A percentile compares a stretch with the other conserved stretches of the same genome.
Evolutionary conservation across 2,113 vertebrate genomes (phyloP).

Genomic region (Electrona antarctica): DNA sequence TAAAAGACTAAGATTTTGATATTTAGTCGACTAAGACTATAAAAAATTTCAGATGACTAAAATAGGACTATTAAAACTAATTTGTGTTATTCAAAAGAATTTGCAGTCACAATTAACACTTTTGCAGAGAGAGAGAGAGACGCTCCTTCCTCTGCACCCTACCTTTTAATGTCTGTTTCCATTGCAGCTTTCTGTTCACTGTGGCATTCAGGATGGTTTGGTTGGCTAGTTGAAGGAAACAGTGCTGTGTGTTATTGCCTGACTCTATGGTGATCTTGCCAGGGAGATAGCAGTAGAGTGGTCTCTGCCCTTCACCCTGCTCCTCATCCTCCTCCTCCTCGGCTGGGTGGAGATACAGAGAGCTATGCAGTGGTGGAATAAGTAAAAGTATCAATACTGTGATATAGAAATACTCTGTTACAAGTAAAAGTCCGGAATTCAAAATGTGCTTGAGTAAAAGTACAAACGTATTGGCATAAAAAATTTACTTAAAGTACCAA

Average conservation of each 20-base stretch:
- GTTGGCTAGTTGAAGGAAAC: conserved; percentile 66
- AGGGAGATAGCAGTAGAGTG: conserved; percentile 62
- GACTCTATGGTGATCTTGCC: conserved; percentile 10
- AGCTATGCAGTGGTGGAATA: conserved; percentile 5
- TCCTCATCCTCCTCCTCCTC: conserved; percentile 26
- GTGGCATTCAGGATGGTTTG: conserved; percentile 43
- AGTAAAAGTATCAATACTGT: too few species aligned
- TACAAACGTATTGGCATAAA: too few species aligned
- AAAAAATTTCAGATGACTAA: too few species aligned
- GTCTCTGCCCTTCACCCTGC: neutral
- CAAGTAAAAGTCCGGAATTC: too few species aligned
- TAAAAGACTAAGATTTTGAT: too few species aligned
- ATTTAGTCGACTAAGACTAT: too few species aligned
- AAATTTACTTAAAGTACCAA: too few species aligned
- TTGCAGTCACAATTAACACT: too few species aligned
- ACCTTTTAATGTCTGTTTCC: conserved; percentile 59
- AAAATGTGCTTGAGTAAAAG: too few species aligned
- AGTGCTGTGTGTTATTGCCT: conserved; percentile 49
- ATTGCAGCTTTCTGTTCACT: conserved; percentile 44
- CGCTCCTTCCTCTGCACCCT: conserved; percentile 25
- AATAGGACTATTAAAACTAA: too few species aligned
- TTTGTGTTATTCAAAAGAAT: too few species aligned
- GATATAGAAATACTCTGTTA: too few species aligned
- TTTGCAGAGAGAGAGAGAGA: neutral
- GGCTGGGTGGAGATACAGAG: conserved; percentile 40